Evolutionary conservation across 2,113 vertebrate species (phyloP), one percentile per base, ranked within the genome.

Genomic region (Calyptomena viridis): DNA sequence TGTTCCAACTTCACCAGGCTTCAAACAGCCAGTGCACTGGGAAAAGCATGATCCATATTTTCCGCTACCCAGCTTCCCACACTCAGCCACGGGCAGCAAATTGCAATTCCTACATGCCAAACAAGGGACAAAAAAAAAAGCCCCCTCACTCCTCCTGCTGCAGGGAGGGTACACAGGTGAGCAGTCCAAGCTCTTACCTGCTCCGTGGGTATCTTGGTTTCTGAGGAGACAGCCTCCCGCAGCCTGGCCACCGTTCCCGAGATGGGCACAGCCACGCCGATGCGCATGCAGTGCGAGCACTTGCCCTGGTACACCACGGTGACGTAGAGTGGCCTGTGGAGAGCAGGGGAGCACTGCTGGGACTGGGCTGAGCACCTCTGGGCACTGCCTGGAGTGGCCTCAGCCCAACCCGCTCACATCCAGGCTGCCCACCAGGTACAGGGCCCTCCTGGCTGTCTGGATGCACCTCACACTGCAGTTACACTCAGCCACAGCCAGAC

Each of bases 251-350:
- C 99, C 0, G 98, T 99, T 62, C 99, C 99, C 14, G 98, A 98
- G 84, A 99, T 95, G 53, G 99, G 99, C 91, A 99, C 99, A 0
- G 99, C 99, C 64, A 99, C 99, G 0, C 99, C 99, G 5, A 99
- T 99, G 87, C 99, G 98, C 99, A 99, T 99, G 95, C 99, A 99
- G 97, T 99, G 99, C 1, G 99, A 99, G 93, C 99, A 99, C 87
- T 99, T 99, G 50, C 99, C 99, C 97, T 98, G 99, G 97, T 99
- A 99, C 74, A 99, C 99, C 96, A 99, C 99, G 0, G 99, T 99
- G 97, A 99, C 92, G 23, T 99, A 99, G 46, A 99, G 97, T 4
- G 99, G 99, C 97, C 99, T 99, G 97, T 12, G 31, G 93, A 90
- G 84, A 97, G 89, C 71, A 93, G 3, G 80, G 76, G 46, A 69